phyloP scores from a whole-genome alignment of 64 coral and sea anemone species.

The Porites australiensis region DNA sequence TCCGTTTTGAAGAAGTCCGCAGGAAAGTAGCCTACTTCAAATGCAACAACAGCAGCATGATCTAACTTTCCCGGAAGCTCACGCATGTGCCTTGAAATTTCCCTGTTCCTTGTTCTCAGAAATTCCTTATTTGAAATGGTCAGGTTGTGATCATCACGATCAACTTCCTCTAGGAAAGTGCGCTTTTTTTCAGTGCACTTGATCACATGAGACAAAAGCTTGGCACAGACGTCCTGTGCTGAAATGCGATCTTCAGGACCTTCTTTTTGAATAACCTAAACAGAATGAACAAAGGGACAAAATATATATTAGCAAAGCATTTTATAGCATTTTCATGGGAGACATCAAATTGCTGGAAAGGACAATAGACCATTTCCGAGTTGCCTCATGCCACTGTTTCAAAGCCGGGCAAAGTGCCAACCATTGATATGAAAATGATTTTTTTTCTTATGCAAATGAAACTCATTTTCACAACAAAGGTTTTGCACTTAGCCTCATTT shows the following conservation, averaged over 20 bases:
- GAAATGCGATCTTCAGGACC: conserved; percentile 69
- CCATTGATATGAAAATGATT: too few relatives aligned
- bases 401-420: too few relatives aligned
- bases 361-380: too few relatives aligned
- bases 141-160: conserved; percentile 45
- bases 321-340: too few relatives aligned
- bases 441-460: too few relatives aligned
- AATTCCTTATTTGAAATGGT: conserved; percentile 4
- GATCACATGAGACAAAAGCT: conserved; percentile 82
- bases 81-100: conserved; percentile 76
- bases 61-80: conserved; percentile 97
- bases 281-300: not conserved
- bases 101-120: conserved; percentile 48
- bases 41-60: conserved; percentile 92
- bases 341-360: too few relatives aligned
- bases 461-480: too few relatives aligned
- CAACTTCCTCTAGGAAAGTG: conserved; percentile 60
- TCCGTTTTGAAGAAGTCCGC: conserved; percentile 65
- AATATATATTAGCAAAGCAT: too few relatives aligned
- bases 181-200: conserved; percentile 79
- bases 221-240: conserved; percentile 89
- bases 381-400: too few relatives aligned
- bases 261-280: conserved; percentile 89
- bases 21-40: conserved; percentile 93
- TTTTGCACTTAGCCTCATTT: too few relatives aligned